These are phyloP conservation scores for Hyla sarda DNA, from an alignment of 2,113 vertebrate genomes.

Conservation along the genomic window DNA sequence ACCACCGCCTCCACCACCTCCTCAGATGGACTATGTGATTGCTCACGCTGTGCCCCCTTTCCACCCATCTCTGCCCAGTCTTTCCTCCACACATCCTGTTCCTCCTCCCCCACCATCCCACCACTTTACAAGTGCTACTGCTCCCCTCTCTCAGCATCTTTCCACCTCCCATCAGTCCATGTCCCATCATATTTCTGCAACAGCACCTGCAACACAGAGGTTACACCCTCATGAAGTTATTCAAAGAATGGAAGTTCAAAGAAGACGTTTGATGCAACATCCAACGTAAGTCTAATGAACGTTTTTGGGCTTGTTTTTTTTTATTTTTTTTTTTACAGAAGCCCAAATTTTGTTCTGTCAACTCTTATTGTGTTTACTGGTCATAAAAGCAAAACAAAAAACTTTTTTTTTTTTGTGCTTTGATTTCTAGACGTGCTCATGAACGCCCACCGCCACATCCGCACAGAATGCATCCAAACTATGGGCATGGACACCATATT, in stretches of 20 bases:
- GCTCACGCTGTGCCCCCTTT: constrained; percentile 93
- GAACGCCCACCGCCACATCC: constrained; percentile 97
- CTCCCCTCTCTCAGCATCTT: constrained; percentile 88
- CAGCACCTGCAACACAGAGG: constrained; percentile 88
- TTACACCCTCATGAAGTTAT: constrained; percentile 95
- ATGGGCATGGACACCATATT: constrained; percentile 98
- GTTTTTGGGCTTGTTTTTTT: not conserved
- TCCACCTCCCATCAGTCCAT: constrained; percentile 88
- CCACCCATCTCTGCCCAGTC: constrained; percentile 87
- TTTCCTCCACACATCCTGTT: constrained; percentile 85
- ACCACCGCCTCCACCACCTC: constrained; percentile 79
- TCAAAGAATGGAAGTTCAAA: constrained; percentile 96
- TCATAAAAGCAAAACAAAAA: too few relatives aligned
- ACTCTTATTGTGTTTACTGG: too few relatives aligned
- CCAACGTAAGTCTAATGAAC: constrained; percentile 84
- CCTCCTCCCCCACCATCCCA: constrained; percentile 87
- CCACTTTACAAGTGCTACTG: constrained; percentile 81
- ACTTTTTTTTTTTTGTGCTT: constrained; percentile 49
- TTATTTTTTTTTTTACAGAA: too few relatives aligned
- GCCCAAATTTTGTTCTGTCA: not conserved
- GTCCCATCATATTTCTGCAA: constrained; percentile 88
- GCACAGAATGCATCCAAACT: constrained; percentile 99
- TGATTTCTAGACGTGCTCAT: constrained; percentile 86
- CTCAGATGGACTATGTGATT: constrained; percentile 92
- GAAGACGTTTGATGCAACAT: constrained; percentile 96